Evolutionary conservation across 2,797 vertebrate species (phyloP).

Genomic region (Paratrypauchen microcephalus): DNA sequence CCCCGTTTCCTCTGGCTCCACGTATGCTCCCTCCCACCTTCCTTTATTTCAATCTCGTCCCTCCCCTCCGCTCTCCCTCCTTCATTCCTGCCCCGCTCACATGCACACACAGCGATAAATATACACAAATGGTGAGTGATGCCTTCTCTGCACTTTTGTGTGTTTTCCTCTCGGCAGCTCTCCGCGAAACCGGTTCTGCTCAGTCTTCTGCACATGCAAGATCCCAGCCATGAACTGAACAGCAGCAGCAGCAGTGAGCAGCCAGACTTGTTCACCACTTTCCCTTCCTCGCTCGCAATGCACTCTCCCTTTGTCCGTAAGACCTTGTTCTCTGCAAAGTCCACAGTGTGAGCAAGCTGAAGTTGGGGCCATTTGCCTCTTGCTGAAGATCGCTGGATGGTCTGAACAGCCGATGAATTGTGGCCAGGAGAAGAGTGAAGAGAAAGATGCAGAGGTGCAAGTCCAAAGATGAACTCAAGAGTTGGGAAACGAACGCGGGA

Average conservation of each 20-base stretch:
- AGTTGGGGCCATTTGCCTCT: slow-evolving; percentile 33
- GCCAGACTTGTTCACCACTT: slow-evolving; percentile 43
- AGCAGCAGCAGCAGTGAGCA: slow-evolving; percentile 11
- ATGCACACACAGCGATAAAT: slow-evolving; percentile 40
- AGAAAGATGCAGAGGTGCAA: slow-evolving; percentile 62
- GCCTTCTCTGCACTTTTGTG: slow-evolving; percentile 66
- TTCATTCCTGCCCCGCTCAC: slow-evolving; percentile 64
- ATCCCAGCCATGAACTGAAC: slow-evolving; percentile 42
- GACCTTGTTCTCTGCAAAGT: slow-evolving; percentile 56
- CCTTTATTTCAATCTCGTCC: slow-evolving; percentile 63
- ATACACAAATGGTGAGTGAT: slow-evolving; percentile 66
- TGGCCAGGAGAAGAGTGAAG: slow-evolving; percentile 41
- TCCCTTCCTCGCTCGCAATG: slow-evolving; percentile 46
- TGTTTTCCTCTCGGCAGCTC: slow-evolving; percentile 47
- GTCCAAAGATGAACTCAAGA: slow-evolving; percentile 54
- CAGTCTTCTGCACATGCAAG: slow-evolving; percentile 49
- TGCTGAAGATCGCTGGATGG: slow-evolving; percentile 48
- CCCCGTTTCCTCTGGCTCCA: slow-evolving; percentile 61
- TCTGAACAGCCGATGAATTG: slow-evolving; percentile 56
- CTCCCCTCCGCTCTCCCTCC: slow-evolving; percentile 54
- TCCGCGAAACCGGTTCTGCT: slow-evolving; percentile 58
- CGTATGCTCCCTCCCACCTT: slow-evolving; percentile 62
- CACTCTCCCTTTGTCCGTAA: slow-evolving; percentile 64
- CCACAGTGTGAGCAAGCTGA: slow-evolving; percentile 36
- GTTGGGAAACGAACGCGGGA: slow-evolving; percentile 54